Evolutionary conservation across 2,888 invertebrate species (phyloP).

Genomic region (Netelia fuscicornis): DNA sequence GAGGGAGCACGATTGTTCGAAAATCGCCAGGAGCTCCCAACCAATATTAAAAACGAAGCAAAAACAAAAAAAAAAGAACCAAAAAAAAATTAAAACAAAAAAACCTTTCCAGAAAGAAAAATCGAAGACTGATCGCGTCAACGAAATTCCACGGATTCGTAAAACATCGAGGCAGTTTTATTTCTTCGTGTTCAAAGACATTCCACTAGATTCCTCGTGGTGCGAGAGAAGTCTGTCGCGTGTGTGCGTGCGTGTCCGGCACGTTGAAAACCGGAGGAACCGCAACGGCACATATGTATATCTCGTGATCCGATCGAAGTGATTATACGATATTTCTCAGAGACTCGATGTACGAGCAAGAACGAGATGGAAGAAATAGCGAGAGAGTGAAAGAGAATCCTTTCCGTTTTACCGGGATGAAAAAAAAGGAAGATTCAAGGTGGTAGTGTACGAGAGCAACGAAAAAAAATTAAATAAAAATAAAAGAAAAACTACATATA

Average conservation of each 20-base stretch:
- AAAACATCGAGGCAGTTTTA: not conserved
- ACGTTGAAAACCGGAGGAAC: too few species aligned
- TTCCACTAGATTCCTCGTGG: not conserved
- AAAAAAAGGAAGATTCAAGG: constrained; percentile 26
- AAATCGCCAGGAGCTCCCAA: not conserved
- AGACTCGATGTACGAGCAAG: not conserved
- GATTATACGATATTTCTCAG: constrained; percentile 46
- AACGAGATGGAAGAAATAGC: too few species aligned
- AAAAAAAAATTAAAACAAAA: not conserved
- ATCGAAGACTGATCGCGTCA: not conserved
- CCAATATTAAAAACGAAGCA: not conserved
- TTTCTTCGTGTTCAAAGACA: not conserved
- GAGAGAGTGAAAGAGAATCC: constrained; percentile 1
- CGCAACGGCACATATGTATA: not conserved
- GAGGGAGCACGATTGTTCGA: constrained; percentile 3
- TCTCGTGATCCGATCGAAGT: constrained; percentile 23
- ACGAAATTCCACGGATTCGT: not conserved
- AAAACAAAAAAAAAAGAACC: not conserved
- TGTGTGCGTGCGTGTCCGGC: too few species aligned
- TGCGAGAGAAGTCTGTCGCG: not conserved
- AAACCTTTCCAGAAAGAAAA: not conserved
- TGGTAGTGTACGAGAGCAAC: constrained; percentile 11
- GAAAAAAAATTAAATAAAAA: constrained; percentile 15
- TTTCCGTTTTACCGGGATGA: constrained; percentile 26
- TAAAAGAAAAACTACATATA: too few species aligned